Base-by-base conservation (phyloP, 2,797 vertebrate genomes). In the Champsocephalus gunnari region DNA sequence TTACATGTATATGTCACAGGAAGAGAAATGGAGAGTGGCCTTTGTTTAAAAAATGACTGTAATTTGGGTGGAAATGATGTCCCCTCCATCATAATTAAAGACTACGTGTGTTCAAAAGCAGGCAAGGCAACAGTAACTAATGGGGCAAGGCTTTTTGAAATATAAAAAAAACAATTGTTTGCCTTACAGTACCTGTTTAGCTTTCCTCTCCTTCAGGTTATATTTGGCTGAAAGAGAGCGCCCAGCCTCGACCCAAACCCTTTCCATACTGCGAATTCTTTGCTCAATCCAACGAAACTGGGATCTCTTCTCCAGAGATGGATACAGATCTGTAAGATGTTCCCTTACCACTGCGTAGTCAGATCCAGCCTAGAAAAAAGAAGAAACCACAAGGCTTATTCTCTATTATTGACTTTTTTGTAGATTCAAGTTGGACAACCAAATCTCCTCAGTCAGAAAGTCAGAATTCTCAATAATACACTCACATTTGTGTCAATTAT, bases 221-320 rank as follows among this genome's bases (percentile, higher is more conserved):
- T 82, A 45, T 76, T 88, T 79, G 45, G 77, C 56, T 28, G 72
- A 84, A 9, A 88, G 70, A 4, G 79, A 77, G 5, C 13, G 60
- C 28, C 72, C 77, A 0, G 81, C 84, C 17, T 86, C 21, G 2
- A 82, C 41, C 81, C 84, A 88, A 12, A 82, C 75, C 8, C 57
- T 13, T 7, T 67, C 77, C 81, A 84, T 84, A n/a, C 79, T 84
- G 24, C 4, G 17, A 50, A 88, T 72, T 55, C 83, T 73, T 69
- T 74, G 66, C 4, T 56, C n/a, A 48, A 86, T 81, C 84, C 79
- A 84, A 1, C 3, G 21, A 45, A 76, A 80, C 47, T 80, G 59
- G 1, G 12, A 9, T 43, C 19, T 71, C 1, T 56, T 62, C 12
- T 45, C 19, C 56, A 86, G n/a, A 47, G 14, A 17, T 11, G 50